Evolutionary conservation across 2,113 vertebrate genomes (phyloP), one percentile per base, ranked within the genome.

Genomic region (Rhabdomys dilectus): DNA sequence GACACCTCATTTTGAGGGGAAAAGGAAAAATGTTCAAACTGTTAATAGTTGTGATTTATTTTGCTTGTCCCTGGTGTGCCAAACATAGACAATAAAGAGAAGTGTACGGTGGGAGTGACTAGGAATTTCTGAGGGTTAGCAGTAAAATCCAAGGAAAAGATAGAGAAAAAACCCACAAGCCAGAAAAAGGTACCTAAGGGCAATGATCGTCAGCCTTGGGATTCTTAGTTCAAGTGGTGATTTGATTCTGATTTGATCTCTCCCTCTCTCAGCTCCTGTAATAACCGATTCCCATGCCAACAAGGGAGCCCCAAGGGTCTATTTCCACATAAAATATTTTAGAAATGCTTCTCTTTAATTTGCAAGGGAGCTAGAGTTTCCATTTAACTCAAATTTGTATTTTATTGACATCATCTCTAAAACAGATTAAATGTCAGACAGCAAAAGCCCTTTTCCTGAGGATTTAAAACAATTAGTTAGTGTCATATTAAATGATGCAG

Each of bases 1-100:
- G 34, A 60, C 34, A 91, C 96, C 66, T 97, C 95, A 84, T 92
- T 95, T 88, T 26, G 92, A 73, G 45, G 21, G 2, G 26, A 73
- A 64, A 73, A 31, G 48, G 31, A 36, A 1, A 93, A 92, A 84
- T 39, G 29, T 48, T 62, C 36, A 84, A 36, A n/a, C 22, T 92
- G n/a, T 70, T 48, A 64, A 82, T 76, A 75, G 85, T 73, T 36
- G 5, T 68, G 29, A 4, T 80, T 91, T 60, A n/a, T 78, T 45
- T 72, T 58, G 17, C 80, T 76, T 92, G 22, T 88, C 75, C 9
- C 24, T 88, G 22, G 39, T 85, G 13, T 60, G 64, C 68, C 39
- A 60, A 85, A 48, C 15, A 29, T 5, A 70, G 73, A 91, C 87
- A 90, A 36, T 56, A 82, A 93, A 29, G 22, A 96, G 31, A 12